phyloP scores from a whole-genome alignment of 2,888 invertebrate genomes.

The Diadegma fenestrale region DNA sequence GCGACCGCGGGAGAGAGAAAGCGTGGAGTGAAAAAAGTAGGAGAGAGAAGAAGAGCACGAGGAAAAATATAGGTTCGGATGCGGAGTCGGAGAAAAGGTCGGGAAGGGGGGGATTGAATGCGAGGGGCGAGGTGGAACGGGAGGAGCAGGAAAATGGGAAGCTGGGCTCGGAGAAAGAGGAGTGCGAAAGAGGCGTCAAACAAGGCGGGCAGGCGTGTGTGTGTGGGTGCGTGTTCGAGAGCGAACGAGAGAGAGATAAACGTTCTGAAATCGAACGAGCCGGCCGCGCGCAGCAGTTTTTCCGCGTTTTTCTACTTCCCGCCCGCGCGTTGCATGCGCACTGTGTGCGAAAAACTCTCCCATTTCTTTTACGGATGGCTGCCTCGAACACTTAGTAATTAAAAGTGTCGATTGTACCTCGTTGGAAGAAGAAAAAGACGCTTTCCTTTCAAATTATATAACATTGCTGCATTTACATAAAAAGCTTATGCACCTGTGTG shows the following conservation, averaged over 20 bases:
- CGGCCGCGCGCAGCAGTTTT: slow-evolving; percentile 42
- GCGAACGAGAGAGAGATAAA: slow-evolving; percentile 60
- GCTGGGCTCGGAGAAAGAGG: slow-evolving; percentile 45
- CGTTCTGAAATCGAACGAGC: slow-evolving; percentile 73
- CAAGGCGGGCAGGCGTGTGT: not conserved
- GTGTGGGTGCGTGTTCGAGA: slow-evolving; percentile 30
- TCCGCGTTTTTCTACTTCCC: slow-evolving; percentile 39
- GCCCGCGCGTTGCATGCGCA: not conserved
- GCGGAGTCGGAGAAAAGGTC: slow-evolving; percentile 54
- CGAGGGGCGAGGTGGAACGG: slow-evolving; percentile 12
- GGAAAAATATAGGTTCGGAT: slow-evolving; percentile 70
- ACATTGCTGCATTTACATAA: slow-evolving; percentile 11
- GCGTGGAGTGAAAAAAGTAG: slow-evolving; percentile 59
- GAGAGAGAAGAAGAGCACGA: slow-evolving; percentile 55
- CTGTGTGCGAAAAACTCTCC: slow-evolving; percentile 29
- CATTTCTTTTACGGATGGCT: slow-evolving; percentile 45
- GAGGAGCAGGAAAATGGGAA: slow-evolving; percentile 33
- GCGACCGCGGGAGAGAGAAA: slow-evolving; percentile 62
- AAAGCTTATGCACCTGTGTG: not conserved
- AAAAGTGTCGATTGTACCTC: slow-evolving; percentile 80
- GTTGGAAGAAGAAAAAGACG: slow-evolving; percentile 71
- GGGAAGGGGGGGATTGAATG: slow-evolving; percentile 4
- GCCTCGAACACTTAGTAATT: slow-evolving; percentile 76
- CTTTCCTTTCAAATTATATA: slow-evolving; percentile 49
- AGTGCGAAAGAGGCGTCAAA: slow-evolving; percentile 37